Evolutionary conservation across 2,113 vertebrate genomes (phyloP).

Genomic region (Eonycteris spelaea): DNA sequence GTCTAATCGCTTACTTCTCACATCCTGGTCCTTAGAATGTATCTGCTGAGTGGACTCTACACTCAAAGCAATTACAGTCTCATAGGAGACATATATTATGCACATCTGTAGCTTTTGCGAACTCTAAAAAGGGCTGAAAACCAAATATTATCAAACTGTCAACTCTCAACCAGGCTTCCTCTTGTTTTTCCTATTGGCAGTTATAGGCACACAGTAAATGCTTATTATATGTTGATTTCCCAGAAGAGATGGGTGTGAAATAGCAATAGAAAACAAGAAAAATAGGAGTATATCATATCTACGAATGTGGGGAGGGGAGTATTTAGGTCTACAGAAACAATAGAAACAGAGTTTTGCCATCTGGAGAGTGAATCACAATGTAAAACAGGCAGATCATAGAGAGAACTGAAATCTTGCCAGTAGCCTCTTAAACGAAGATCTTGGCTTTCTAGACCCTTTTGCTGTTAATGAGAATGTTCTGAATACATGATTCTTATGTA

Average conservation of each 20-base stretch:
- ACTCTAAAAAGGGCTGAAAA: not conserved
- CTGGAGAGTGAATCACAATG: not conserved
- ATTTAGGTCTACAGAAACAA: not conserved
- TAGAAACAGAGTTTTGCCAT: not conserved
- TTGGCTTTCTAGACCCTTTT: not conserved
- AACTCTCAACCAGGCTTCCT: not conserved
- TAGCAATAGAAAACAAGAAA: not conserved
- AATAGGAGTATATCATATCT: not conserved
- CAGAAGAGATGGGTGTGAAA: not conserved
- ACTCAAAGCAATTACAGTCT: not conserved
- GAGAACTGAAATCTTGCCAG: not conserved
- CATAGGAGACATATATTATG: not conserved
- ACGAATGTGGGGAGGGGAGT: accelerated
- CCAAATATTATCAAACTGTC: not conserved
- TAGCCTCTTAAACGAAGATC: not conserved
- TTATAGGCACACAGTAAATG: not conserved
- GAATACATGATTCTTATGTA: not conserved
- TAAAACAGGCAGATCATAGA: not conserved
- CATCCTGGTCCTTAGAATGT: not conserved
- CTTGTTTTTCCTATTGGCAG: not conserved
- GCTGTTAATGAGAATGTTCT: not conserved
- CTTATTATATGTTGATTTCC: not conserved
- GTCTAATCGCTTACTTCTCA: not conserved
- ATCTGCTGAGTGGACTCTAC: not conserved
- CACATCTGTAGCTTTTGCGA: not conserved